Conservation (phyloP, 2,888 invertebrate species). For the Nomada hirtipes region DNA sequence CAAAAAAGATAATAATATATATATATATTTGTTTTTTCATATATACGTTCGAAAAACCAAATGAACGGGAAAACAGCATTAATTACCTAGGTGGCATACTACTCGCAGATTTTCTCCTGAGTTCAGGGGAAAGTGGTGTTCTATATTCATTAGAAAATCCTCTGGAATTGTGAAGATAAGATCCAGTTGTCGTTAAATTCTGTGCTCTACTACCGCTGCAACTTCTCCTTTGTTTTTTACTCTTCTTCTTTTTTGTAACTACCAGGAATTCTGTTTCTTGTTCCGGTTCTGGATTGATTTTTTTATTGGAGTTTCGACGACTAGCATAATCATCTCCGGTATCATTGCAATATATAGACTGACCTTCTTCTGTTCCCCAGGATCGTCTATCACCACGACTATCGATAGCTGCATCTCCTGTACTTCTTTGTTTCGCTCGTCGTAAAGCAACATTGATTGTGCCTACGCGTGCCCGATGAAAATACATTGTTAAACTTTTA, state of each 20-base stretch:
- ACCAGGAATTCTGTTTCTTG: slow-evolving; percentile 90
- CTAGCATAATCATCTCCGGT: slow-evolving; percentile 80
- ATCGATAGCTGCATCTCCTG: slow-evolving; percentile 80
- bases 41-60: not conserved
- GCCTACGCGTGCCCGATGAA: slow-evolving; percentile 56
- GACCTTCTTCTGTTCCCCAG: slow-evolving; percentile 89
- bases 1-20: not conserved
- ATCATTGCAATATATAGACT: slow-evolving; percentile 84
- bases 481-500: not conserved
- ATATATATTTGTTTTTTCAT: not conserved
- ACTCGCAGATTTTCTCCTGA: slow-evolving; percentile 89
- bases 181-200: slow-evolving; percentile 79
- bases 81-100: slow-evolving; percentile 89
- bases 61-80: not conserved
- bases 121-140: slow-evolving; percentile 81
- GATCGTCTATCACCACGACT: slow-evolving; percentile 86
- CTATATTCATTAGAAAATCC: slow-evolving; percentile 80
- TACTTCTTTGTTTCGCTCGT: slow-evolving; percentile 80
- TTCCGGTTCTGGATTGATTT: slow-evolving; percentile 79
- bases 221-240: slow-evolving; percentile 88
- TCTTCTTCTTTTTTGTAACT: slow-evolving; percentile 91
- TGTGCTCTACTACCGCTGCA: slow-evolving; percentile 82
- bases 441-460: slow-evolving; percentile 78
- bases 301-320: slow-evolving; percentile 79
- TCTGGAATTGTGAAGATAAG: slow-evolving; percentile 80